These are phyloP conservation scores for Leptodactylus fuscus DNA, from an alignment of 2,113 vertebrate species.

Conservation along the genomic window DNA sequence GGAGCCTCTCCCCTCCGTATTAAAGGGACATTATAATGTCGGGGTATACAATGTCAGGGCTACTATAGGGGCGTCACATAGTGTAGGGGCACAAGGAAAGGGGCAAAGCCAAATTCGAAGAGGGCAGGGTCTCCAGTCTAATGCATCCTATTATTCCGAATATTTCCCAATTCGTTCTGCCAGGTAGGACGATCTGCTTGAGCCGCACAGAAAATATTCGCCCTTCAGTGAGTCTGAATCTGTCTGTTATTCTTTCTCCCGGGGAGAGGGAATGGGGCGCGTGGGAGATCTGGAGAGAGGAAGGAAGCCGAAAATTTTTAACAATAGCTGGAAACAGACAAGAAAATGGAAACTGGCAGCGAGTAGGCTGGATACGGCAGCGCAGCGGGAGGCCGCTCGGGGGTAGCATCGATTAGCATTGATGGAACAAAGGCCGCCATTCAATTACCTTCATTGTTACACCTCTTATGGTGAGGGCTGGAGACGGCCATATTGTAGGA, in stretches of 20 bases:
- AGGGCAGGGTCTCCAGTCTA: no score
- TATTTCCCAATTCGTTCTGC: no score
- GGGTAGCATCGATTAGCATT: slow-evolving; percentile 44
- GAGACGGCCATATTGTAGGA: neutral
- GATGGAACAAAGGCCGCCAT: slow-evolving; percentile 32
- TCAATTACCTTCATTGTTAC: slow-evolving; percentile 19
- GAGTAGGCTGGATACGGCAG: slow-evolving; percentile 14
- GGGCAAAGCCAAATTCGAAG: no score
- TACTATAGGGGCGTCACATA: no score
- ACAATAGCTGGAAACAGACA: slow-evolving; percentile 61
- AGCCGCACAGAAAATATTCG: slow-evolving; percentile 13
- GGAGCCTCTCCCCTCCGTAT: no score
- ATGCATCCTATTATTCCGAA: no score
- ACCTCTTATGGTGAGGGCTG: neutral
- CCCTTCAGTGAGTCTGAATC: slow-evolving; percentile 24
- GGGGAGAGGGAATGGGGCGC: slow-evolving; percentile 54
- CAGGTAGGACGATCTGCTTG: slow-evolving; percentile 13
- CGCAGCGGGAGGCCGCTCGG: slow-evolving; percentile 35
- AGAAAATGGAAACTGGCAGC: slow-evolving; percentile 59
- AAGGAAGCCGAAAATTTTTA: slow-evolving; percentile 57
- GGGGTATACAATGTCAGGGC: no score
- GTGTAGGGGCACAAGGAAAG: no score
- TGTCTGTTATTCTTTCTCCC: slow-evolving; percentile 55
- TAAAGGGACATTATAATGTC: no score
- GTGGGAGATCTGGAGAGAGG: slow-evolving; percentile 58